Base-by-base conservation (phyloP, 2,888 invertebrate genomes). In the Psococerastis gibbosa region DNA sequence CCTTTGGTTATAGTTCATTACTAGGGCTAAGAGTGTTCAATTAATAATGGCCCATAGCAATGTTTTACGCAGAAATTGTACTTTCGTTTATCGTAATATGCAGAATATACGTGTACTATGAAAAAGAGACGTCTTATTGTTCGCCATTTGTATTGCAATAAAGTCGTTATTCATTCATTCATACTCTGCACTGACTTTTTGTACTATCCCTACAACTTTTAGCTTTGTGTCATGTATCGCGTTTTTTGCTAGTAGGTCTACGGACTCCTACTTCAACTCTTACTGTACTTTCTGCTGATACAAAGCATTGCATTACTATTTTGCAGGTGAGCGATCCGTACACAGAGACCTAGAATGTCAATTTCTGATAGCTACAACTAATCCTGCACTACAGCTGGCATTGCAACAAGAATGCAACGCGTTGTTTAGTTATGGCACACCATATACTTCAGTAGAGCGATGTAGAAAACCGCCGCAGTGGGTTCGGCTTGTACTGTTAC, bases 271-370 rank as follows among this genome's bases (percentile, higher is more conserved):
- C n/a, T n/a, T n/a, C n/a, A n/a, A n/a, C n/a, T n/a, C 35, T 32
- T 23, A 20, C 22, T 33, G 18, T 16, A 35, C 6, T 38, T 27
- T 20, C 32, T 31, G 27, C 5, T 35, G 11, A 2, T 15, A 22
- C 15, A 23, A 3, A 32, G 22, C 20, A 32, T 27, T 31, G 32
- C 35, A 16, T 41, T 46, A 9, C 43, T 45, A 48, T 45, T 45
- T 51, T 57, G 1, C 51, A 72, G 73, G 73, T 20, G 69, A 70
- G 50, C 70, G 95, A 45, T 94, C 94, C 0, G 88, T 92, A 0
- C 72, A 78, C 49, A 73, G 88, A 23, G 98, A 98, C 61, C 66
- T 98, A 15, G 98, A 98, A 65, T 83, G 85, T 0, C 95, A 97
- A 61, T 68, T 97, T 1, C 82, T 83, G 22, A 67, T 98, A 45